Conservation (phyloP, 2,797 vertebrate genomes). For the Rhinichthys osculus region DNA sequence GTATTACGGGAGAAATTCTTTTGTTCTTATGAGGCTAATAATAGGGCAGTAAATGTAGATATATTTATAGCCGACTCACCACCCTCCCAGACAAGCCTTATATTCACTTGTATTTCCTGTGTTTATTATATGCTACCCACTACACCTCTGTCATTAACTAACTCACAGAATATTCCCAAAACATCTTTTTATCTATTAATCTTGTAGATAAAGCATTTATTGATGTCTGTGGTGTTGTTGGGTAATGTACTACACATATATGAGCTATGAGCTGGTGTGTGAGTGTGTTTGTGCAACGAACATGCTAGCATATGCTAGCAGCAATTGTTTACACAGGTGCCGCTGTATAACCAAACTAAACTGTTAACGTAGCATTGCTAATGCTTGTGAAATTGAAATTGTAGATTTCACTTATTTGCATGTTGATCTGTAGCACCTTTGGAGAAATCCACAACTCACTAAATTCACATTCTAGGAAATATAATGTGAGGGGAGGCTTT, state of each 20-base stretch:
- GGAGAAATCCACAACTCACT: background rate
- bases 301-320: slow-evolving; percentile 13
- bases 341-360: background rate
- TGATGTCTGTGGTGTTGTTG: background rate
- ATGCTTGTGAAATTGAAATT: background rate
- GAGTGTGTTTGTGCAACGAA: background rate
- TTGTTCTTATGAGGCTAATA: slow-evolving; percentile 92
- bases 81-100: slow-evolving; percentile 80
- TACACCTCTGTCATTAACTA: slow-evolving; percentile 55
- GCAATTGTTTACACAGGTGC: slow-evolving; percentile 10
- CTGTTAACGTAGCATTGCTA: background rate
- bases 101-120: slow-evolving; percentile 91
- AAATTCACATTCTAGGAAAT: background rate
- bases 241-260: background rate
- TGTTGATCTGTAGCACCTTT: background rate
- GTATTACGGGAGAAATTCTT: slow-evolving; percentile 87
- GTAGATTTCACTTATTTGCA: slow-evolving; percentile 5
- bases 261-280: background rate
- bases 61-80: slow-evolving; percentile 87
- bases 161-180: slow-evolving; percentile 44
- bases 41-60: slow-evolving; percentile 82
- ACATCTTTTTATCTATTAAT: slow-evolving; percentile 23
- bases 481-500: background rate
- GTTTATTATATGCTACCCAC: slow-evolving; percentile 80
- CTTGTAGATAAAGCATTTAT: slow-evolving; percentile 24